Evolutionary conservation across 2,888 invertebrate species (phyloP).

Genomic region (Drosophila conformis): DNA sequence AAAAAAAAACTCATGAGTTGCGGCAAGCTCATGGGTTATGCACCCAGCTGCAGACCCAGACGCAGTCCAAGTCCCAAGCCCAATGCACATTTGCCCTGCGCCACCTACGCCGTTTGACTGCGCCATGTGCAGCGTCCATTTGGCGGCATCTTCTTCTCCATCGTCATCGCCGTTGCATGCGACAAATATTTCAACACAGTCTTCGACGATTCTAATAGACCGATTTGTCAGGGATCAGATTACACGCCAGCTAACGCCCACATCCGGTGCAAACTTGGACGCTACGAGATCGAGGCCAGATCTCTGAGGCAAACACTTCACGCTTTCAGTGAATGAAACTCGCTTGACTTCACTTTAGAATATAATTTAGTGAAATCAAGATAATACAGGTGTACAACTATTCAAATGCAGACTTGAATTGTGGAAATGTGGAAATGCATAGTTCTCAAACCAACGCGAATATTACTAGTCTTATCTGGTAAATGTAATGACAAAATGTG

Average conservation of each 20-base stretch:
- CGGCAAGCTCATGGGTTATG: constrained; percentile 47
- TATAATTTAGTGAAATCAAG: constrained; percentile 8
- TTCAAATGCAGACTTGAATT: not conserved
- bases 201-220: constrained; percentile 83
- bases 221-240: constrained; percentile 84
- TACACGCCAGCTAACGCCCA: constrained; percentile 83
- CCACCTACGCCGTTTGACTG: constrained; percentile 63
- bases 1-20: constrained; percentile 18
- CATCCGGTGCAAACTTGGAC: constrained; percentile 75
- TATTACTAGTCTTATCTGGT: not conserved
- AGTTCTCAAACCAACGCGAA: not conserved
- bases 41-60: constrained; percentile 25
- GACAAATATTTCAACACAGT: constrained; percentile 83
- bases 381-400: constrained; percentile 18
- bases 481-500: not conserved
- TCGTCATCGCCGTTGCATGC: constrained; percentile 61
- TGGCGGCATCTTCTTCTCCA: constrained; percentile 47
- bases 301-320: constrained; percentile 12
- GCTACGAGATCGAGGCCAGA: constrained; percentile 18
- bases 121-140: constrained; percentile 50
- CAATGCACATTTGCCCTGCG: constrained; percentile 67
- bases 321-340: constrained; percentile 46
- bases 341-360: constrained; percentile 35
- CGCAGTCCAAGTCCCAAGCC: constrained; percentile 23
- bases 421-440: not conserved